Base-by-base conservation (phyloP, 2,888 invertebrate species). In the Drosophila recens region DNA sequence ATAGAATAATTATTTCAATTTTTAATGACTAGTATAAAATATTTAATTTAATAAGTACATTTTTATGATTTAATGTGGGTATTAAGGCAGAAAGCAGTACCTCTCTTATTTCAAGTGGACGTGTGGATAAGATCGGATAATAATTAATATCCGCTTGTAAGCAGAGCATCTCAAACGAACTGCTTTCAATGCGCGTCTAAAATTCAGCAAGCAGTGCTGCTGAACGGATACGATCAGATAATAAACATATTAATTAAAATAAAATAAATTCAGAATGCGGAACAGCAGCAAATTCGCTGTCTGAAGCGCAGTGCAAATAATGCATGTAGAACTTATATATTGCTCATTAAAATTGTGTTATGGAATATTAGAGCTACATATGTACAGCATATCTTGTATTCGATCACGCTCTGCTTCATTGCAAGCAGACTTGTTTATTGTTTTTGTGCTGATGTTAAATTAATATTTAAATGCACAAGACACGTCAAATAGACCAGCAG, bases 381-480 rank as follows among this genome's bases (percentile, higher is more conserved):
- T 10, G 27, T 17, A 27, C 6, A 62, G 46, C n/a, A n/a, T 53
- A 65, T 48, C 8, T 11, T 0, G 0, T 1, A 34, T 34, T 51
- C 40, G 36, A 10, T 13, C 34, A n/a, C 11, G 10, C 34, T 9
- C 6, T 5, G n/a, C 2, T 33, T 20, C 27, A n/a, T 10, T 3
- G 4, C 33, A 1, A 6, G 17, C 6, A 2, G 2, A 36, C 13
- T 10, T 9, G 4, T 38, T 57, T 48, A 38, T n/a, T 11, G 4
- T 1, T 38, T 36, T 17, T 42, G 6, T 15, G 61, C 43, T 61
- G 45, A 45, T 71, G 69, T 54, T 62, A 58, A 66, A 72, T 81
- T 61, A 81, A 87, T 78, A 84, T 68, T 84, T 81, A 75, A 81
- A 54, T 70, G 65, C 57, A 64, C 53, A 69, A 52, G 42, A 36